Conservation (phyloP, 2,113 vertebrate genomes). For the Gymnocephalus cernua region DNA sequence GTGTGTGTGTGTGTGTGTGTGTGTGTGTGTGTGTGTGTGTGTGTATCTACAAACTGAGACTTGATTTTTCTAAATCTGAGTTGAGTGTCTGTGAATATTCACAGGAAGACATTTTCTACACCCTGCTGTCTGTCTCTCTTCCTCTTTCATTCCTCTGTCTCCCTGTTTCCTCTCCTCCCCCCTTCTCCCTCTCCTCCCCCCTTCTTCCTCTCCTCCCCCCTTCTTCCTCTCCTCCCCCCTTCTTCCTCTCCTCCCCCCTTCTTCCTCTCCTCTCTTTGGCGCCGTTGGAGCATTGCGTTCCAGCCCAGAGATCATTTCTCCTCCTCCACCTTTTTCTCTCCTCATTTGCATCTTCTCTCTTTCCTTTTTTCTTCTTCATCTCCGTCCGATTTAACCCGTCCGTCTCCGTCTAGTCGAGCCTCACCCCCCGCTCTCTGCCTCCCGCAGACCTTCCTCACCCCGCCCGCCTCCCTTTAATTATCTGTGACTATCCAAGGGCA, state of each 20-base stretch:
- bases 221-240: background rate
- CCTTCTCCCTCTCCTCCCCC: background rate
- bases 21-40: no score
- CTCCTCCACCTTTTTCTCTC: slow-evolving; percentile 10
- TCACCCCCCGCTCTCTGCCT: slow-evolving; percentile 7
- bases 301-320: slow-evolving; percentile 45
- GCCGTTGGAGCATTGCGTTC: slow-evolving; percentile 47
- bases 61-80: no score
- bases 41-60: no score
- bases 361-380: background rate
- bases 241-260: background rate
- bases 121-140: background rate
- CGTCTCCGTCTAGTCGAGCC: slow-evolving; percentile 14
- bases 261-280: background rate
- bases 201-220: no score
- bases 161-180: slow-evolving; percentile 1
- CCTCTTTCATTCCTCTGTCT: background rate
- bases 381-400: slow-evolving; percentile 53
- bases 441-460: slow-evolving; percentile 31
- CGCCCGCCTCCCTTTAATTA: slow-evolving; percentile 79
- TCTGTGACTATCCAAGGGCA: slow-evolving; percentile 84
- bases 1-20: no score
- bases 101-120: background rate
- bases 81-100: no score
- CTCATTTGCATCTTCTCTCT: slow-evolving; percentile 53